Conservation (phyloP, 2,113 vertebrate genomes). For the Sinocyclocheilus anshuiensis region DNA sequence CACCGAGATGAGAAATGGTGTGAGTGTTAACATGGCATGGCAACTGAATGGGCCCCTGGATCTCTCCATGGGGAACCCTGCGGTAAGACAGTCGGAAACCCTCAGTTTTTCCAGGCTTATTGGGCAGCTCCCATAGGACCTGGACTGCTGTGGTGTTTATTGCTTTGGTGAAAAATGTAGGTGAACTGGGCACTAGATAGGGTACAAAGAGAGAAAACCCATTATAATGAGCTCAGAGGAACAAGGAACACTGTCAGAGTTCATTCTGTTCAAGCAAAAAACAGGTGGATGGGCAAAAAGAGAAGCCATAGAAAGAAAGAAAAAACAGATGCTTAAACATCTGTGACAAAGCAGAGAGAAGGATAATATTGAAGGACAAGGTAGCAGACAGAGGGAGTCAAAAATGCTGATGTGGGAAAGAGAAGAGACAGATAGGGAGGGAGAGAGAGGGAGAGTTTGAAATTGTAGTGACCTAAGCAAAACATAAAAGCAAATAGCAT, state of each 20-base stretch:
- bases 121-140: constrained; percentile 76
- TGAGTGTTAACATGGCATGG: constrained; percentile 67
- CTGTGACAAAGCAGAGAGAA: not conserved
- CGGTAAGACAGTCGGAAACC: constrained; percentile 77
- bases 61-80: constrained; percentile 69
- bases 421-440: not conserved
- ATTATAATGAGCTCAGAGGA: not conserved
- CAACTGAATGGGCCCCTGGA: constrained; percentile 70
- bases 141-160: constrained; percentile 70
- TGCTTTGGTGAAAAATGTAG: constrained; percentile 75
- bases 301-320: not conserved
- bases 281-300: not conserved
- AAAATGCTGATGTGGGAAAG: not conserved
- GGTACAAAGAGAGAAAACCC: not conserved
- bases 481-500: not conserved
- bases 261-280: not conserved
- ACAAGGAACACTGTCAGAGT: not conserved
- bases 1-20: constrained; percentile 70
- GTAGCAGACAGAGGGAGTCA: not conserved
- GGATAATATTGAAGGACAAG: not conserved
- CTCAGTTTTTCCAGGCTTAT: constrained; percentile 67
- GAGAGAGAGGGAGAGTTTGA: not conserved
- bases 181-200: constrained; percentile 70
- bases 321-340: constrained; percentile 29
- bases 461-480: constrained; percentile 9